A percentile compares a stretch with the other conserved stretches of the same genome.
phyloP scores from a whole-genome alignment of 2,113 vertebrate genomes.

The Perccottus glenii region DNA sequence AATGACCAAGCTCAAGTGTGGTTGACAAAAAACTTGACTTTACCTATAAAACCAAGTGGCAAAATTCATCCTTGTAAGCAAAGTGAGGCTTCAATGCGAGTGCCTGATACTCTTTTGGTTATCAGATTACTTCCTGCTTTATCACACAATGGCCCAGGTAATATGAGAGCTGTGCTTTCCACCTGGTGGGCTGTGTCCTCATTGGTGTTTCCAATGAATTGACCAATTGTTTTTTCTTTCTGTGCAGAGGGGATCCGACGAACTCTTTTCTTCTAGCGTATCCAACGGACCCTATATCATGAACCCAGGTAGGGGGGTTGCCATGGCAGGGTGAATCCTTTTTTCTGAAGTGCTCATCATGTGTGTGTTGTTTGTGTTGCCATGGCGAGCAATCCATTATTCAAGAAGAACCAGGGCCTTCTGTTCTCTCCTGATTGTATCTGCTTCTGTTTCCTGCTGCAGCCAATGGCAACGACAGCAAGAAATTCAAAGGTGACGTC shows the following conservation, averaged over 20 bases:
- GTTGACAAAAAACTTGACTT: background rate
- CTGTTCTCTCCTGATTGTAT: slow-evolving; percentile 72
- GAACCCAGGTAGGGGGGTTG: slow-evolving; percentile 85
- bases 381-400: slow-evolving; percentile 72
- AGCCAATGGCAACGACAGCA: slow-evolving; percentile 99
- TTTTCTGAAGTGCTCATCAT: slow-evolving; percentile 47
- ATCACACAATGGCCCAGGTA: slow-evolving; percentile 63
- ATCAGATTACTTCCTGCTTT: slow-evolving; percentile 70
- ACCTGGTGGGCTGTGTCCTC: slow-evolving; percentile 63
- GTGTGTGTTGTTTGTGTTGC: slow-evolving; percentile 62
- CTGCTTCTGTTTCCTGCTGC: slow-evolving; percentile 61
- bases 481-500: slow-evolving; percentile 96
- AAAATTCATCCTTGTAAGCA: slow-evolving; percentile 30
- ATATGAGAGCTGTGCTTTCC: slow-evolving; percentile 62
- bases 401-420: slow-evolving; percentile 60
- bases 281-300: slow-evolving; percentile 99
- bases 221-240: slow-evolving; percentile 56
- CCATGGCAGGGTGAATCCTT: slow-evolving; percentile 47
- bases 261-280: slow-evolving; percentile 97
- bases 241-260: slow-evolving; percentile 96
- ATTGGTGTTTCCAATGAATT: slow-evolving; percentile 49
- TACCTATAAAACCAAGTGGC: background rate
- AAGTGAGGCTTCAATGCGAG: slow-evolving; percentile 31
- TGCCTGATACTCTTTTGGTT: slow-evolving; percentile 55
- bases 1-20: background rate